phyloP scores from a whole-genome alignment of 2,888 invertebrate genomes.

The Spialia ferax region DNA sequence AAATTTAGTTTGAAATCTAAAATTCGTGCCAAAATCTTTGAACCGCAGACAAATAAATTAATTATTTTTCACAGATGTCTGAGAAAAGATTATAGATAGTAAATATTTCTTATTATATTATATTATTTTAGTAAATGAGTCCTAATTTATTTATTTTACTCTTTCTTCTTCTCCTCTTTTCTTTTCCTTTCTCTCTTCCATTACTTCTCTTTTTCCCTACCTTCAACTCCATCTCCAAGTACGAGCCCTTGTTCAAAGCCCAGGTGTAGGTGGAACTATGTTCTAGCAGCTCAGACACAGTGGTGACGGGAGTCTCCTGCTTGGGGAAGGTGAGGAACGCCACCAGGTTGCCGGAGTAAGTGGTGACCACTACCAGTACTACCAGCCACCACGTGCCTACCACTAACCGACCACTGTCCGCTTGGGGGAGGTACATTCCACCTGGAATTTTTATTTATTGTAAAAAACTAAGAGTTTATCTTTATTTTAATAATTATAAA shows the following conservation, averaged over 20 bases:
- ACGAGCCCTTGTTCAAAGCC: slow-evolving; percentile 92
- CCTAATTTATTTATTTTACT: too few species aligned
- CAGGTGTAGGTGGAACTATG: slow-evolving; percentile 88
- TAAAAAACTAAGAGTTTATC: too few species aligned
- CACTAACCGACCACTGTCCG: slow-evolving; percentile 94
- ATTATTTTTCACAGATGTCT: neutral
- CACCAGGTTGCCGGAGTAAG: slow-evolving; percentile 96
- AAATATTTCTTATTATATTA: too few species aligned
- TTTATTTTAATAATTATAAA: too few species aligned
- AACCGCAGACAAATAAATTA: neutral
- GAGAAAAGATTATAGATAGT: too few species aligned
- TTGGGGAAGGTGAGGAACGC: slow-evolving; percentile 97
- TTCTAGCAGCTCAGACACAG: slow-evolving; percentile 89
- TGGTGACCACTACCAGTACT: slow-evolving; percentile 95
- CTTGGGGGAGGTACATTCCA: slow-evolving; percentile 94
- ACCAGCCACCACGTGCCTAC: slow-evolving; percentile 97
- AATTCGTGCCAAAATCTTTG: neutral
- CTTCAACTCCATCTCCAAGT: slow-evolving; percentile 88
- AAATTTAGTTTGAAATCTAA: neutral
- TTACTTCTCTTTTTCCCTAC: slow-evolving; percentile 49
- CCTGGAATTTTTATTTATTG: slow-evolving; percentile 79
- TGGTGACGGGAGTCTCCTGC: slow-evolving; percentile 90
- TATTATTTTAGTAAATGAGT: too few species aligned
- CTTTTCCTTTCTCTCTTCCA: neutral
- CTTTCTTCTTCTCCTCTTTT: too few species aligned